Base-by-base conservation (phyloP, 1,140 invertebrate species). In the Panulirus ornatus region DNA sequence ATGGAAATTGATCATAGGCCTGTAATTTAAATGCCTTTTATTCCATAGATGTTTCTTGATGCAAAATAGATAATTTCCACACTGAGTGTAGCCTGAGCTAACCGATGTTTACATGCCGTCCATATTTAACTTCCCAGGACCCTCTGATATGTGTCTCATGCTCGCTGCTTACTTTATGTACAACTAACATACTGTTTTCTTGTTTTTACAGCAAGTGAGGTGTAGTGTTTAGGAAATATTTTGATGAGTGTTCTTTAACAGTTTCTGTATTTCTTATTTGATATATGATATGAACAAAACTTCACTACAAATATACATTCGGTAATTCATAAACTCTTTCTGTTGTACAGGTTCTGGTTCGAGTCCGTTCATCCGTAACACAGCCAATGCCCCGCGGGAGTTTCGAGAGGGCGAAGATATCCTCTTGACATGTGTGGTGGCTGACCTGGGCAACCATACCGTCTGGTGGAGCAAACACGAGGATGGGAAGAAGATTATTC, bases 361-460 rank as follows among this genome's bases (percentile, higher is more conserved):
- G 36, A 44, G 30, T 38, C 91, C 91, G 9, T 90, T 82, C 88
- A 92, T 92, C 30, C 86, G 87, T 14, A 89, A 82, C 44, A 83
- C 89, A 38, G 78, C 84, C 51, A 92, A 90, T 42, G 86, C 81
- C 38, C 90, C 88, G 27, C 75, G 88, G 42, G 90, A 90, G 73
- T 90, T 91, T 34, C 34, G 76, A 84, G 95, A 96, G 93, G 96
- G 96, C 6, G 96, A 97, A 89, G 96, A 97, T 93, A 96, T 14
- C 93, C 84, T 97, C 19, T 94, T 97, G 27, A 97, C 96, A 1
- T 97, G 96, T 93, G 96, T 97, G 34, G 96, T 97, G 11, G 94
- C 96, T 38, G 95, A 96, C 63, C 95, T 95, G 16, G 95, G 95
- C 2, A 94, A 95, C 16, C 95, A 96, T 91, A 96, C 96, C 8